A percentile compares a stretch with the other conserved stretches of the same genome.
These are phyloP conservation scores for Drosophila longiperda DNA, from an alignment of 2,888 invertebrate genomes.

Conservation along the genomic window DNA sequence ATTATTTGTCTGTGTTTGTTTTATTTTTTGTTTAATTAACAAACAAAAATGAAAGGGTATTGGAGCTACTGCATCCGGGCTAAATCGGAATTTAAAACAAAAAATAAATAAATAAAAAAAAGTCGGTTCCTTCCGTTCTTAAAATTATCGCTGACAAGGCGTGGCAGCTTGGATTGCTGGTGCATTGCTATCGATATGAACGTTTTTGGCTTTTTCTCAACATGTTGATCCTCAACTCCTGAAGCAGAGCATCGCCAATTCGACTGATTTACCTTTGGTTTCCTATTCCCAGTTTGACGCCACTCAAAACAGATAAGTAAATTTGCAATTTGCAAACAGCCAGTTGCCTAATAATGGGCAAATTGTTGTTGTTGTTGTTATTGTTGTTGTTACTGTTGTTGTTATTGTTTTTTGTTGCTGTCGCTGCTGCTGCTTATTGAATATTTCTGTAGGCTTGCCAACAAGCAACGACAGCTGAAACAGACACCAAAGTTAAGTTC, in stretches of 20 bases:
- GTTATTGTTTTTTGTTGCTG: neutral
- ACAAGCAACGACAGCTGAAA: constrained; percentile 33
- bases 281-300: constrained; percentile 14
- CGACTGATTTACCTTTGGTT: constrained; percentile 1
- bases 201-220: neutral
- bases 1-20: neutral
- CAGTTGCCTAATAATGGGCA: constrained; percentile 39
- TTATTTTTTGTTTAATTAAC: neutral
- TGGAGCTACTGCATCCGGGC: neutral
- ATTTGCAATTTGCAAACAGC: constrained; percentile 55
- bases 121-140: neutral
- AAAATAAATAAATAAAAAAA: neutral
- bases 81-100: neutral
- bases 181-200: neutral
- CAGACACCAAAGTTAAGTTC: constrained; percentile 72
- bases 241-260: constrained; percentile 21
- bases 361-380: constrained; percentile 11
- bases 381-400: neutral
- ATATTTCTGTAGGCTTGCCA: constrained; percentile 56
- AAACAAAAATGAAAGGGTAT: neutral
- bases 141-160: neutral
- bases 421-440: constrained; percentile 48
- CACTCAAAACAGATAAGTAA: constrained; percentile 45
- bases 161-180: neutral
- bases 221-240: neutral